A percentile compares a stretch with the other conserved stretches of the same genome.
Conservation (phyloP, 1,140 invertebrate species). For the Dysdera silvatica region DNA sequence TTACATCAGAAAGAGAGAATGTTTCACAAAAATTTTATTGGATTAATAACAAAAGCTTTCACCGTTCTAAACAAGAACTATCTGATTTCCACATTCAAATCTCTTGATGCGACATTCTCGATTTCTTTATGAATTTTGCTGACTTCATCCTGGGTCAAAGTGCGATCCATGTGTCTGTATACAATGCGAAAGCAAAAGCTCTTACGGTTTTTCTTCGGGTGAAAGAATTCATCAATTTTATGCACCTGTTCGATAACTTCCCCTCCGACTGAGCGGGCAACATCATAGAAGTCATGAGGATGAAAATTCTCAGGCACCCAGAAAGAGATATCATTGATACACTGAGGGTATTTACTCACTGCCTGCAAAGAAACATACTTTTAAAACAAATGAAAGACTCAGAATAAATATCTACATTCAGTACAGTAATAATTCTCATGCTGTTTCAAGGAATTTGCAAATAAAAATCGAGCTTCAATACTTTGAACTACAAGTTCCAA, state of each 20-base stretch:
- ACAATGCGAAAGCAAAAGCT: conserved; percentile 89
- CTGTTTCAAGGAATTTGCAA: too few species aligned
- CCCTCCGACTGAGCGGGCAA: conserved; percentile 76
- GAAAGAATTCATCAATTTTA: conserved; percentile 76
- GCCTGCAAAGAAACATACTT: conserved; percentile 44
- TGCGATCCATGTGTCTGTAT: conserved; percentile 87
- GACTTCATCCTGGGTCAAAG: conserved; percentile 78
- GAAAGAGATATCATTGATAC: conserved; percentile 90
- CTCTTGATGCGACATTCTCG: conserved; percentile 50
- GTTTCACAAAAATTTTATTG: too few species aligned
- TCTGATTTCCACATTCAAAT: conserved; percentile 65
- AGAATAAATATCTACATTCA: too few species aligned
- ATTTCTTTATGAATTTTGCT: conserved; percentile 76
- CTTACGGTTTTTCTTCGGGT: conserved; percentile 70
- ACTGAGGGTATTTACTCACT: conserved; percentile 81
- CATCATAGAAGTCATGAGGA: conserved; percentile 87
- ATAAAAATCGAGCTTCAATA: too few species aligned
- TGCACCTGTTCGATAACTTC: conserved; percentile 86
- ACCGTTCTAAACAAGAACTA: conserved; percentile 42
- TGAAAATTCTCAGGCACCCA: conserved; percentile 76
- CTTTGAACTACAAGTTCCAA: too few species aligned
- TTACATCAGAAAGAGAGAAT: too few species aligned
- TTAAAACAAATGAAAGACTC: too few species aligned
- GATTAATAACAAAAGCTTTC: not conserved
- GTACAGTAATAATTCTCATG: too few species aligned